phyloP scores from a whole-genome alignment of 2,888 invertebrate species.

The Cheilosia pagana region DNA sequence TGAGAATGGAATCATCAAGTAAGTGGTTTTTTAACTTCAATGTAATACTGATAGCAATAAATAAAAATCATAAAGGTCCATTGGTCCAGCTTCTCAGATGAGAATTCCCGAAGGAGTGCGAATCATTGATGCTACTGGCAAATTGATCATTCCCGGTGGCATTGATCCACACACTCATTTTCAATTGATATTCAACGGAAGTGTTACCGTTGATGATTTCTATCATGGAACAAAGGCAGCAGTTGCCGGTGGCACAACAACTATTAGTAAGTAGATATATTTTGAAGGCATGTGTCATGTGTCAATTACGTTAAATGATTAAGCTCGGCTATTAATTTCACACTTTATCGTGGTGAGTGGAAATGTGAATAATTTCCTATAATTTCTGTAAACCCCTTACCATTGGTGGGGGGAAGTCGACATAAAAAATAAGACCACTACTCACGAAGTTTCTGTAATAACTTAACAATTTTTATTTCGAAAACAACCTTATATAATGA shows the following conservation, averaged over 20 bases:
- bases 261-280: conserved; percentile 89
- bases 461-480: too few species aligned
- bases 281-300: background rate
- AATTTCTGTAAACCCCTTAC: too few species aligned
- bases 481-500: too few species aligned
- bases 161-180: conserved; percentile 98
- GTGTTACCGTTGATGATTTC: conserved; percentile 95
- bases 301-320: too few species aligned
- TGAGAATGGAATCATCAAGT: conserved; percentile 98
- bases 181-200: conserved; percentile 97
- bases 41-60: too few species aligned
- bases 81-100: conserved; percentile 81
- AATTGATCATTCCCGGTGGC: conserved; percentile 96
- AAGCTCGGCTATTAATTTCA: too few species aligned
- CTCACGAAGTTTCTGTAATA: too few species aligned
- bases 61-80: conserved; percentile 78
- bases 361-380: too few species aligned
- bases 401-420: too few species aligned
- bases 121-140: conserved; percentile 96
- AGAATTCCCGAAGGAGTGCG: conserved; percentile 93
- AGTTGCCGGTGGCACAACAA: conserved; percentile 98
- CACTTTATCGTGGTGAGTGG: too few species aligned
- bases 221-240: conserved; percentile 98
- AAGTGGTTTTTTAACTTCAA: conserved; percentile 80
- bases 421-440: too few species aligned